Evolutionary conservation across 2,113 vertebrate species (phyloP), one percentile per base, ranked within the genome.

Genomic region (Nycticebus coucang): DNA sequence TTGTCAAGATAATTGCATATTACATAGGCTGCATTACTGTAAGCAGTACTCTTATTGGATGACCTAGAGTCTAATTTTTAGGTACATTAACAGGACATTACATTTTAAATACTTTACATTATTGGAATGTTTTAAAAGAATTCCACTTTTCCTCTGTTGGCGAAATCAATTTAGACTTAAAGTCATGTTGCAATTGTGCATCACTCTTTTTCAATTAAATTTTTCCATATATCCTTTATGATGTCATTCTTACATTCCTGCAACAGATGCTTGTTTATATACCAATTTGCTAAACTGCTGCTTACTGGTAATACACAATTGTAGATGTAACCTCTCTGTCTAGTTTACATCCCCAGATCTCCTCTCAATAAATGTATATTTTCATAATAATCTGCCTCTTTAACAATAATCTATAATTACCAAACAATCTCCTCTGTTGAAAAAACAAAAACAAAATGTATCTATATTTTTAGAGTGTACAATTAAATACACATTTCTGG

Each of bases 191-290:
- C 98, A 98, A 98, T 98, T 98, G 98, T 97, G 96, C 97, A 98
- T 98, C 98, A 98, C 98, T 98, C 98, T 98, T 98, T 99, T 98
- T 98, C 98, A 98, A 98, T 98, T 98, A 98, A 98, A 98, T 98
- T 97, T 98, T 98, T 98, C 98, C 98, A 98, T 98, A 98, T 98
- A 98, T 98, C 98, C 98, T 99, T 98, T 98, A 98, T 99, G 98
- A 99, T 99, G 98, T 99, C 98, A 99, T 98, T 98, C 98, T 97
- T 98, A 94, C 98, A 98, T 98, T 98, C 98, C 97, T 98, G 97
- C 97, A 98, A 98, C 98, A 98, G 98, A 99, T 99, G 98, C 98
- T 98, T 98, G 98, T 98, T 99, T 98, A 98, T 98, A 97, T 98
- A 97, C 97, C 97, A 98, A 98, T 98, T 98, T 98, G 97, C 97